These are phyloP conservation scores for Parotocinclus haroldoi DNA, from an alignment of 2,797 vertebrate species.

Conservation along the genomic window DNA sequence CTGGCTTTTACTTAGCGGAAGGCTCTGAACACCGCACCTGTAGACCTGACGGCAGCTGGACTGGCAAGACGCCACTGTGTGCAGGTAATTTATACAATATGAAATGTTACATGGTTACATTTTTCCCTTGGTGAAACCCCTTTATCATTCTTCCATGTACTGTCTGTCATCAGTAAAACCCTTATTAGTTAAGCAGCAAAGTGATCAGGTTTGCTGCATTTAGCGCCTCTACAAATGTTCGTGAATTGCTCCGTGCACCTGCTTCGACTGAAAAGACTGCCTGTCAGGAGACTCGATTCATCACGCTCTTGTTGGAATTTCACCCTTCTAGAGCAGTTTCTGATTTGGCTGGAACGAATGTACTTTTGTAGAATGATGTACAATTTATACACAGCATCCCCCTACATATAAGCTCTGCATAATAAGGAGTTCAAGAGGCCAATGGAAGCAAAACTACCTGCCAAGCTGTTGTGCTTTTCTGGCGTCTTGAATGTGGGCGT, in stretches of 20 bases:
- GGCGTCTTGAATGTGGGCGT: constrained; percentile 41
- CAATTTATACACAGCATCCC: constrained; percentile 10
- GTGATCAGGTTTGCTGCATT: constrained; percentile 28
- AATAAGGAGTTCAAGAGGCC: constrained; percentile 55
- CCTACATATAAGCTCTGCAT: constrained; percentile 44
- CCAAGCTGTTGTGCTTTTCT: constrained; percentile 53
- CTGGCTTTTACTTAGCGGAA: constrained; percentile 88
- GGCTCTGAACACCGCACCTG: constrained; percentile 97
- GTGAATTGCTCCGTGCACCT: constrained; percentile 32
- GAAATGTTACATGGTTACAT: background rate
- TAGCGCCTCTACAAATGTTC: constrained; percentile 32
- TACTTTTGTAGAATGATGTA: constrained; percentile 55
- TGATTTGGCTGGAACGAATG: constrained; percentile 63
- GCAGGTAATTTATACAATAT: constrained; percentile 70
- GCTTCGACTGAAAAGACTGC: constrained; percentile 36
- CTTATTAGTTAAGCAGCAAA: constrained; percentile 14
- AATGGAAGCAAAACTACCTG: constrained; percentile 34
- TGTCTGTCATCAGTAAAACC: background rate
- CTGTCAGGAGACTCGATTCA: constrained; percentile 28
- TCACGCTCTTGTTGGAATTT: constrained; percentile 33
- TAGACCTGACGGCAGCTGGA: constrained; percentile 95
- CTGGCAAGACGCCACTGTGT: constrained; percentile 90
- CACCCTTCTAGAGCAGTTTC: constrained; percentile 39
- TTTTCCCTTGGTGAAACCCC: background rate
- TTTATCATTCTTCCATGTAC: constrained; percentile 1